Percentiles rank a stretch among this genome's conserved stretches.
Conservation (phyloP, 2,888 invertebrate species). For the Drosophila kanekoi region DNA sequence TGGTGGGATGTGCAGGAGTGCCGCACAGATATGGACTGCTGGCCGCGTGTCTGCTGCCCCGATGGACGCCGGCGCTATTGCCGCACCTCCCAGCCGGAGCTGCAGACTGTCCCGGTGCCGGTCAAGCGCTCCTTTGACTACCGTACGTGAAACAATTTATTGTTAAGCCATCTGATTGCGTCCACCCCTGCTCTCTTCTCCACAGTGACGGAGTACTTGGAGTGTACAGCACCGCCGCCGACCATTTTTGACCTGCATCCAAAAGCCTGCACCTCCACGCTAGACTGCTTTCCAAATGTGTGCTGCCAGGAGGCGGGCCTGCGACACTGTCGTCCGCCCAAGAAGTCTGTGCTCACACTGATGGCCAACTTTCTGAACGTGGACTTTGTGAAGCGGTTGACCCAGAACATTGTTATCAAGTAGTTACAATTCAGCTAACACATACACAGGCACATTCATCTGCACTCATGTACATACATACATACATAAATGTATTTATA, state of each 20-base stretch:
- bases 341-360: conserved; percentile 89
- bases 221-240: conserved; percentile 90
- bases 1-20: conserved; percentile 90
- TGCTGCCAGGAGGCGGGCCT: conserved; percentile 92
- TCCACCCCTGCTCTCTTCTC: neutral
- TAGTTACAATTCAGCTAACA: conserved; percentile 40
- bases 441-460: neutral
- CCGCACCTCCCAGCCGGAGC: conserved; percentile 89
- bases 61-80: conserved; percentile 90
- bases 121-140: conserved; percentile 88
- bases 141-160: conserved; percentile 86
- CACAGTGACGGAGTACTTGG: conserved; percentile 88
- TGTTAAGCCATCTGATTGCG: neutral
- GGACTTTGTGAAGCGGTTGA: conserved; percentile 83
- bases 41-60: conserved; percentile 91
- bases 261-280: conserved; percentile 89
- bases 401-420: conserved; percentile 84
- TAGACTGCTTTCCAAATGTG: conserved; percentile 92
- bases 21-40: conserved; percentile 89
- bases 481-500: conserved; percentile 10
- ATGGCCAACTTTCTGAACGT: conserved; percentile 86
- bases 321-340: conserved; percentile 90
- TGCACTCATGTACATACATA: conserved; percentile 1
- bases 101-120: conserved; percentile 87
- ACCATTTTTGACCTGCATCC: conserved; percentile 90